Evolutionary conservation across 1,140 invertebrate species (phyloP).

Genomic region (Dinoponera quadriceps): DNA sequence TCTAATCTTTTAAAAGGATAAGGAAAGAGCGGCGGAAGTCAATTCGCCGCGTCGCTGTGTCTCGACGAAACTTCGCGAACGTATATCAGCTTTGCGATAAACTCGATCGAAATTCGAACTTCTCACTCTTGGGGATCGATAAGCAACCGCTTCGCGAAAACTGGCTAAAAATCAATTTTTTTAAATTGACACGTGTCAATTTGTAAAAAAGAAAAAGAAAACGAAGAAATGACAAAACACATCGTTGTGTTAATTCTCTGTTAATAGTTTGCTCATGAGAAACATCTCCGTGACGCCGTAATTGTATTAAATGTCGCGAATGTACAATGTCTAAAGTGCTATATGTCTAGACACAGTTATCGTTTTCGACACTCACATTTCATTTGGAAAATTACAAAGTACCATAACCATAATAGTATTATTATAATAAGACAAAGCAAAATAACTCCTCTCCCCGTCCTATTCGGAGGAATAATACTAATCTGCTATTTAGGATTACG

Average conservation of each 20-base stretch:
- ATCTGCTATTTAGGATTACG: neutral
- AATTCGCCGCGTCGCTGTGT: constrained; percentile 45
- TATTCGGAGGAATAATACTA: neutral
- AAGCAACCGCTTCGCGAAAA: neutral
- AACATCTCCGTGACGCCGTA: neutral
- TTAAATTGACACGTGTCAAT: neutral
- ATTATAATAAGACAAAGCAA: constrained; percentile 1
- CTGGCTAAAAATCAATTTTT: neutral
- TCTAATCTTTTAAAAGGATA: constrained; percentile 60
- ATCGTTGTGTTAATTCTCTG: neutral
- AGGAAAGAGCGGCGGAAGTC: constrained; percentile 50
- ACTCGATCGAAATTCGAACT: constrained; percentile 25
- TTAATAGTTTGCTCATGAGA: neutral
- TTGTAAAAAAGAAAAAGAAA: no score
- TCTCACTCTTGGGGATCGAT: neutral
- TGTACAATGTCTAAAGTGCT: neutral
- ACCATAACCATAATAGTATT: neutral
- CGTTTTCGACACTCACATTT: neutral
- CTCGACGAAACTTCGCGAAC: constrained; percentile 34
- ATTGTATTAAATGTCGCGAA: neutral
- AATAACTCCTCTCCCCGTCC: neutral
- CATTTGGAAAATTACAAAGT: neutral
- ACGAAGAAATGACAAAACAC: neutral
- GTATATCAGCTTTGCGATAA: constrained; percentile 13
- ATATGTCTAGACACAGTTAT: neutral